Base-by-base conservation (phyloP, 2,888 invertebrate genomes). In the Perizoma flavofasciatum region DNA sequence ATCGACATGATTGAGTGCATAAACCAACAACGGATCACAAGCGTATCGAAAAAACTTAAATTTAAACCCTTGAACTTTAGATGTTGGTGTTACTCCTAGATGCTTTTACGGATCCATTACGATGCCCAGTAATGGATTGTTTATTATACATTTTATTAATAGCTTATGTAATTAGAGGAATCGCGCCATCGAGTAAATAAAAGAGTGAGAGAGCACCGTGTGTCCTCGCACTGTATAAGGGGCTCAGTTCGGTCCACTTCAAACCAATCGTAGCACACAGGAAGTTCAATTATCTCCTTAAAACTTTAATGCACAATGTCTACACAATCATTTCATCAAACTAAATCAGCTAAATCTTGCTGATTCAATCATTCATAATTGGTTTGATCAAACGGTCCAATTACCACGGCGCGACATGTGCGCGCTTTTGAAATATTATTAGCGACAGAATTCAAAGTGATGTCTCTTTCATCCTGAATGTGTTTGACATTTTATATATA, bases 251-350 rank as follows among this genome's bases (percentile, higher is more conserved):
- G 64, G 77, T 72, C 76, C 79, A 74, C 82, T 82, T 83, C 82
- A 82, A 82, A 84, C 83, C 84, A 88, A 86, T 88, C 84, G 79
- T 75, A 74, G 76, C 82, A 79, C 81, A 75, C 91, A 91, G 91
- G 91, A 92, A 86, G 88, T 91, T 91, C 91, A 91, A 92, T 92
- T 91, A 90, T 86, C 85, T 87, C 85, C 87, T 87, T 90, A 87
- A 85, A 85, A 84, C 86, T 85, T 84, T 84, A 88, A 86, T 86
- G 79, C 83, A 85, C 85, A 85, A 88, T 86, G 87, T 87, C 86
- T 84, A 86, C 85, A 88, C 88, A 91, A 91, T 92, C 89, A 89
- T 91, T 90, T 89, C 86, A 90, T 92, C 87, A 86, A 87, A 81
- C 79, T 77, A 82, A 86, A 86, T 86, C 83, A 87, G 81, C 79